Conservation (phyloP, 2,797 vertebrate species). For the Botia almorhae region DNA sequence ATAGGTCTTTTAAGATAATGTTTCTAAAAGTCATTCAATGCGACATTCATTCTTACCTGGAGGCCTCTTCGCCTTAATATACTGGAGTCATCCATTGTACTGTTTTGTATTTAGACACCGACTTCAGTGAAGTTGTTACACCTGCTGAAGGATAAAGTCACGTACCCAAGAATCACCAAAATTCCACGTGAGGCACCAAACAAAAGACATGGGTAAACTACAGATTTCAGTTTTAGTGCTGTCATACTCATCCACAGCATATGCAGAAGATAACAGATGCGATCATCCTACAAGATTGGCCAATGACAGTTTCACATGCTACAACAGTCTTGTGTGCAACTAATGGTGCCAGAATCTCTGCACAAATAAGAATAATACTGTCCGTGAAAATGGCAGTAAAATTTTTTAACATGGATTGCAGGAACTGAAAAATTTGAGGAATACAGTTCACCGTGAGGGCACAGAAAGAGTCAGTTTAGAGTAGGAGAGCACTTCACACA, state of each 20-base stretch:
- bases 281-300: conserved; percentile 32
- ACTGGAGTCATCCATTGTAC: conserved; percentile 86
- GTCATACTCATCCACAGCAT: conserved; percentile 13
- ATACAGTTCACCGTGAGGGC: neutral
- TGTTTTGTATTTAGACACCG: neutral
- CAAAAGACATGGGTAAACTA: conserved; percentile 10
- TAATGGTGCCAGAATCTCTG: neutral
- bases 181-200: conserved; percentile 33
- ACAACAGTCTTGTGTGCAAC: neutral
- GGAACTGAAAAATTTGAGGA: neutral
- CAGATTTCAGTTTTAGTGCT: conserved; percentile 6
- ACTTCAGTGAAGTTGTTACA: conserved; percentile 23
- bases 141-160: conserved; percentile 6
- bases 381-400: neutral
- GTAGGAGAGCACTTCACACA: conserved; percentile 28
- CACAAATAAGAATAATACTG: neutral
- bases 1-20: neutral
- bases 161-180: conserved; percentile 15
- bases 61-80: conserved; percentile 86
- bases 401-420: neutral
- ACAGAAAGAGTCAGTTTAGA: neutral
- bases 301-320: conserved; percentile 15
- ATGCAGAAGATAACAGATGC: neutral
- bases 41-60: conserved; percentile 79
- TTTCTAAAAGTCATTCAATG: neutral